Evolutionary conservation across 1,140 invertebrate species (phyloP).

Genomic region (Drosophila triauraria): DNA sequence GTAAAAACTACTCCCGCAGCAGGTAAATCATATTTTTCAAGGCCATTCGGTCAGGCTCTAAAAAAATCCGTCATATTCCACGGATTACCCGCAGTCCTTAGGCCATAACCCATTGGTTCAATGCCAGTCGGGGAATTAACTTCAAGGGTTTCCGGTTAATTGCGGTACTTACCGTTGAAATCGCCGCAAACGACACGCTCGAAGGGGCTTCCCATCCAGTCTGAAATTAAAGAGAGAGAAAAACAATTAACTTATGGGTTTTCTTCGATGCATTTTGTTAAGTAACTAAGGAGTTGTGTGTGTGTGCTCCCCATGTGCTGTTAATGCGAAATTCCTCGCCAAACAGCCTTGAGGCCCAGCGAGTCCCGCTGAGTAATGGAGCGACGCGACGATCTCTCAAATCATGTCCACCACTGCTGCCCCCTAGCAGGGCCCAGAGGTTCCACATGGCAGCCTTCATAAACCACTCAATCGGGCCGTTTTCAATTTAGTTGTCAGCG

Average conservation of each 20-base stretch:
- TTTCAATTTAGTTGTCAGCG: conserved; percentile 71
- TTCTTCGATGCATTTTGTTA: conserved; percentile 11
- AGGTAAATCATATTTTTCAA: conserved; percentile 54
- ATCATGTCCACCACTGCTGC: conserved; percentile 22
- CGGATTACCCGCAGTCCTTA: conserved; percentile 19
- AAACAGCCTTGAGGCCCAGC: conserved; percentile 49
- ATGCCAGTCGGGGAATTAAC: conserved; percentile 63
- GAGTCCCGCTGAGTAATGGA: conserved; percentile 24
- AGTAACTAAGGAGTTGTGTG: conserved; percentile 23
- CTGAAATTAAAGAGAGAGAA: conserved; percentile 87
- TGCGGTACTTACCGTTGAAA: conserved; percentile 89
- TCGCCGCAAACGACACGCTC: conserved; percentile 96
- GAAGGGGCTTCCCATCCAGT: conserved; percentile 95
- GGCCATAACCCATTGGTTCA: conserved; percentile 67
- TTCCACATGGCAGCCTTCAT: conserved; percentile 42
- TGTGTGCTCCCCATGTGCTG: conserved; percentile 24
- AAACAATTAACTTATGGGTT: conserved; percentile 40
- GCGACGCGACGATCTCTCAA: conserved; percentile 34
- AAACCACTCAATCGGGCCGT: conserved; percentile 67
- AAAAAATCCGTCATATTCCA: conserved; percentile 62
- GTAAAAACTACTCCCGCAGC: neutral
- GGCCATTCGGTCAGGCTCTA: conserved; percentile 43
- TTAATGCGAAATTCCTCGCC: conserved; percentile 40
- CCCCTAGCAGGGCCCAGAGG: neutral
- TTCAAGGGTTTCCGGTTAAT: conserved; percentile 68